Base-by-base conservation (phyloP, 2,113 vertebrate genomes). In the Ariopsis seemanni region DNA sequence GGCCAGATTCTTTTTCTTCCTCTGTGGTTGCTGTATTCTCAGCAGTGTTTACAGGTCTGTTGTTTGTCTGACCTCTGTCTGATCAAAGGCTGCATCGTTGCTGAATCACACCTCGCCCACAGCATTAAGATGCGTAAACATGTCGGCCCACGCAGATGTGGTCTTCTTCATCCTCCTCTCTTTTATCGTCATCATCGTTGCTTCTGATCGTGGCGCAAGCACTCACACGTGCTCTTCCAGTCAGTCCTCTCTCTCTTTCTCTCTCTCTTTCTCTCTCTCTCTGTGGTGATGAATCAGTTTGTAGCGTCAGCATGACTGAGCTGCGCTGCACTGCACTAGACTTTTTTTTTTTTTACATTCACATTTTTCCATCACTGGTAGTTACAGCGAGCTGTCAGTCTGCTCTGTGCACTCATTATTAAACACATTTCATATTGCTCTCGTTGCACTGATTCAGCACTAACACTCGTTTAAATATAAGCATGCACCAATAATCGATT, bases 201-300 rank as follows among this genome's bases (percentile, higher is more conserved):
- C 57, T 62, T 82, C 79, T 62, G 65, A 42, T 72, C 27, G 17
- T 10, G 10, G n/a, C 18, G 50, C 14, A 15, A 34, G 27, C 53
- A 12, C 27, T 55, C 25, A 14, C 42, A 5, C 9, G 5, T 20
- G 63, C 65, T 57, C 82, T 84, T 84, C 82, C 82, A 84, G 62
- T n/a, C 52, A 84, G 65, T 34, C 65, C 2, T 42, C 83, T 53
- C n/a, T 58, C 27, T 84, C 53, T 84, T 2, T 42, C n/a, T 58
- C 20, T 84, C n/a, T 58, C 27, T 84, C 67, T 84, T 1, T 42
- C 67, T 53, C 67, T 84, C 2, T 42, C 67, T 53, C n/a, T 58
- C 27, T 84, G 52, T 84, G 65, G 52, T 58, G 50, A 72, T 84
- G 67, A 84, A 84, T 84, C 67, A 74, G 52, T 84, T 42, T 57